Evolutionary conservation across 2,888 invertebrate species (phyloP), one percentile per base, ranked within the genome.

Genomic region (Selenia dentaria): DNA sequence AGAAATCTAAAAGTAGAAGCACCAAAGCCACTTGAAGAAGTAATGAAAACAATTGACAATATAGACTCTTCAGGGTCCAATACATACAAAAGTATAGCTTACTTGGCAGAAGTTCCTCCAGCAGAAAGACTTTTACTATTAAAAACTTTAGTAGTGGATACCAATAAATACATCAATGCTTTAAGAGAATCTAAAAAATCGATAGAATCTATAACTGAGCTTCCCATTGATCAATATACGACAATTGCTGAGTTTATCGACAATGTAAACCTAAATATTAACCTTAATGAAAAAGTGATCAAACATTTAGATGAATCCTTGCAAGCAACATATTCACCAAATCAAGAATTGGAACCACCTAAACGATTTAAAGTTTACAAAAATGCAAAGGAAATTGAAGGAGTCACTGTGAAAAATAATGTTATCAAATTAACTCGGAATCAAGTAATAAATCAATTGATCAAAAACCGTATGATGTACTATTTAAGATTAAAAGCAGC

Each of bases 401-500:
- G 9, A 0, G 6, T 0, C 8, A 8, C 12, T 6, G 2, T 16
- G n/a, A 26, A 1, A 6, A 13, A n/a, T 6, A 22, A 9, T 25
- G 50, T 49, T 22, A 42, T 70, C n/a, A 79, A 69, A 54, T 24
- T 85, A 14, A 69, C 73, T 0, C 78, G 78, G 62, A 71, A 79
- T 36, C 72, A 80, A 62, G 69, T 87, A n/a, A 51, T 86, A 5
- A 78, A 71, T 46, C 84, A 84, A 41, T 49, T 89, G 1, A 86
- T 89, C 4, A 79, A 62, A 49, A 87, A 85, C 51, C 76, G 84
- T 13, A 62, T 86, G 28, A 49, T 63, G 25, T 39, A 67, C 1
- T 87, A 77, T 43, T 51, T 86, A 10, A 71, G 64, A 48, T 51
- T 67, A 1, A 83, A 80, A 63, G 74, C 82, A 47, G 53, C 58